Percentiles rank a stretch among this genome's conserved stretches.
Evolutionary conservation across 1,140 invertebrate genomes (phyloP).

Genomic region (Microplitis demolitor): DNA sequence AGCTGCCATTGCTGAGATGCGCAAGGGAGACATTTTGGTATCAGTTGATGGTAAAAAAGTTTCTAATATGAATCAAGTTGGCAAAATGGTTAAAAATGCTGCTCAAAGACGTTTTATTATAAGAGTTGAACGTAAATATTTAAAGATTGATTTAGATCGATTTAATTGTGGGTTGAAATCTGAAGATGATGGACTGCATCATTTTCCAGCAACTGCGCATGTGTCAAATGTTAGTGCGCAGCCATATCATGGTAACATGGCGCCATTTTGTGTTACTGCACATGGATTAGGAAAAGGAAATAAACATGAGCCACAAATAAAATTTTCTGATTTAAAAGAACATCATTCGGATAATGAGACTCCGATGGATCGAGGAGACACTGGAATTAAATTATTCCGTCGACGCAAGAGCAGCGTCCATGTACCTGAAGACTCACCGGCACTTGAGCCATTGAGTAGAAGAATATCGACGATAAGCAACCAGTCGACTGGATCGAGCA

Average conservation of each 20-base stretch:
- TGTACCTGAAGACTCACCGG: conserved; percentile 35
- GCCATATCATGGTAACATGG: neutral
- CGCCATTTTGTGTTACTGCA: neutral
- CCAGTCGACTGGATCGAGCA: conserved; percentile 45
- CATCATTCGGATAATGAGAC: conserved; percentile 36
- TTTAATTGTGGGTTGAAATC: conserved; percentile 37
- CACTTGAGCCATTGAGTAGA: conserved; percentile 47
- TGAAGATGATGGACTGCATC: conserved; percentile 32
- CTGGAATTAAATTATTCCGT: conserved; percentile 45
- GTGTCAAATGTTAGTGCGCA: conserved; percentile 20
- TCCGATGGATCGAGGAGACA: conserved; percentile 28
- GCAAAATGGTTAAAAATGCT: conserved; percentile 67
- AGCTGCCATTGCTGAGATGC: conserved; percentile 76
- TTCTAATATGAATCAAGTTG: conserved; percentile 74
- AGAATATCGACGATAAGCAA: conserved; percentile 51
- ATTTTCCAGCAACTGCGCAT: conserved; percentile 31
- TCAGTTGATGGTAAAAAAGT: conserved; percentile 82
- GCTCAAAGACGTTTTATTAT: conserved; percentile 57
- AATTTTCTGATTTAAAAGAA: conserved; percentile 54
- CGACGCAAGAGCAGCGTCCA: conserved; percentile 51
- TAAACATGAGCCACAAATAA: conserved; percentile 49
- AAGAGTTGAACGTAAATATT: conserved; percentile 65
- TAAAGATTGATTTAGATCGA: conserved; percentile 40
- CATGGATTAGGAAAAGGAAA: conserved; percentile 28
- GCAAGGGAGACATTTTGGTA: conserved; percentile 77